These are phyloP conservation scores for Malacoctenus gilli DNA, from an alignment of 2,797 vertebrate genomes.

Conservation along the genomic window DNA sequence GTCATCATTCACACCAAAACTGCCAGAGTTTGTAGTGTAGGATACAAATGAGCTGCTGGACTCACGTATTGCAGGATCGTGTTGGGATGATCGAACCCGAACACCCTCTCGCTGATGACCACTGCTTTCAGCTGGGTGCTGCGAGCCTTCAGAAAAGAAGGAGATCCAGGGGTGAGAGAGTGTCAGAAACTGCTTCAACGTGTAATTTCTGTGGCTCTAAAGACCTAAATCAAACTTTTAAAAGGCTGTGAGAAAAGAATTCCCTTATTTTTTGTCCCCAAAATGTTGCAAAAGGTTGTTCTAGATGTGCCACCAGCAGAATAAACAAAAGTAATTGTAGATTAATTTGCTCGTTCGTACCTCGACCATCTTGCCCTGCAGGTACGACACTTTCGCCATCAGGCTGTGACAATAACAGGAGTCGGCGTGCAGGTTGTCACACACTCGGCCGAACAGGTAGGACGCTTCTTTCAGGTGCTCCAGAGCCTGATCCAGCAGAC, in stretches of 20 bases:
- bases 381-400: constrained; percentile 80
- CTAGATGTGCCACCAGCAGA: too few relatives aligned
- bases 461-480: constrained; percentile 82
- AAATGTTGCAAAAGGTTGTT: too few relatives aligned
- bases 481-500: constrained; percentile 80
- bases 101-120: constrained; percentile 84
- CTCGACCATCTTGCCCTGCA: constrained; percentile 81
- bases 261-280: too few relatives aligned
- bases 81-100: constrained; percentile 85
- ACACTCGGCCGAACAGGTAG: constrained; percentile 81
- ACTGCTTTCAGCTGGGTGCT: constrained; percentile 84
- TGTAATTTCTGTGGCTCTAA: too few relatives aligned
- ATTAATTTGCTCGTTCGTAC: constrained; percentile 49
- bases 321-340: background rate
- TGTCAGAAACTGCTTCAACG: too few relatives aligned
- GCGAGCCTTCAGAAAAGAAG: constrained; percentile 77
- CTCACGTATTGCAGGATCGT: constrained; percentile 87
- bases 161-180: too few relatives aligned
- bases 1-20: background rate
- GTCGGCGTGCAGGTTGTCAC: constrained; percentile 83
- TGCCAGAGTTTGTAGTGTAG: background rate
- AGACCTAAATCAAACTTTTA: too few relatives aligned
- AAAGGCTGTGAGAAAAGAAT: too few relatives aligned
- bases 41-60: constrained; percentile 7
- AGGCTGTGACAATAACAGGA: constrained; percentile 80